Evolutionary conservation across 2,888 invertebrate species (phyloP).

Genomic region (Drosophila vallismaia): DNA sequence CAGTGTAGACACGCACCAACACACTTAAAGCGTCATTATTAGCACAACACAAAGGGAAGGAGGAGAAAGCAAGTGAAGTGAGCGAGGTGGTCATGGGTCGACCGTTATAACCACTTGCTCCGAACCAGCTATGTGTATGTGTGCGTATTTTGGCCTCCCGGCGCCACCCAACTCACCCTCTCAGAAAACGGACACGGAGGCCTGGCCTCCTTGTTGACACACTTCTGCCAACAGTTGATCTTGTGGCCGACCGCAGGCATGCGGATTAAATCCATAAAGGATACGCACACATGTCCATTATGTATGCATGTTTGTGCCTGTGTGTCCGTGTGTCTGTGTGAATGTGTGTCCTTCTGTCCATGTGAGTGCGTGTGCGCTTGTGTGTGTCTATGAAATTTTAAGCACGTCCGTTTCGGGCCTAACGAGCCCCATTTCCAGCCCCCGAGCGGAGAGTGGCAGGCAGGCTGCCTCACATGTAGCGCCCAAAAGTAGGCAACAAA

Average conservation of each 20-base stretch:
- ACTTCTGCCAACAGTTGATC: slow-evolving; percentile 81
- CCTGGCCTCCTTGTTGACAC: slow-evolving; percentile 72
- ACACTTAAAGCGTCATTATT: slow-evolving; percentile 75
- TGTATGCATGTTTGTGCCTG: slow-evolving; percentile 29
- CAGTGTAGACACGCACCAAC: slow-evolving; percentile 11
- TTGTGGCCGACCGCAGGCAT: slow-evolving; percentile 79
- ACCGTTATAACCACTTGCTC: slow-evolving; percentile 77
- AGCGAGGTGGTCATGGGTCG: slow-evolving; percentile 36
- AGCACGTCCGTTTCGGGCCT: slow-evolving; percentile 78
- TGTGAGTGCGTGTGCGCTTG: slow-evolving; percentile 25
- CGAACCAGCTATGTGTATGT: slow-evolving; percentile 40
- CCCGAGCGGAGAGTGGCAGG: neutral
- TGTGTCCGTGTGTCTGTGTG: slow-evolving; percentile 6
- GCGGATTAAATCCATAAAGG: slow-evolving; percentile 81
- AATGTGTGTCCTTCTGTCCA: slow-evolving; percentile 8
- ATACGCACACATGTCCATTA: slow-evolving; percentile 68
- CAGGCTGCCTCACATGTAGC: slow-evolving; percentile 2
- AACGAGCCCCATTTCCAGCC: slow-evolving; percentile 65
- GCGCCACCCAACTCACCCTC: slow-evolving; percentile 15
- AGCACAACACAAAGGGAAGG: slow-evolving; percentile 60
- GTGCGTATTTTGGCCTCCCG: neutral
- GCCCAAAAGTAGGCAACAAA: slow-evolving; percentile 70
- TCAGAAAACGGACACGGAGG: slow-evolving; percentile 29
- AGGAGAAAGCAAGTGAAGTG: slow-evolving; percentile 12
- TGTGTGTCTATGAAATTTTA: slow-evolving; percentile 71